These are phyloP conservation scores for Scylla paramamosain DNA, from an alignment of 1,140 invertebrate species.

Conservation along the genomic window DNA sequence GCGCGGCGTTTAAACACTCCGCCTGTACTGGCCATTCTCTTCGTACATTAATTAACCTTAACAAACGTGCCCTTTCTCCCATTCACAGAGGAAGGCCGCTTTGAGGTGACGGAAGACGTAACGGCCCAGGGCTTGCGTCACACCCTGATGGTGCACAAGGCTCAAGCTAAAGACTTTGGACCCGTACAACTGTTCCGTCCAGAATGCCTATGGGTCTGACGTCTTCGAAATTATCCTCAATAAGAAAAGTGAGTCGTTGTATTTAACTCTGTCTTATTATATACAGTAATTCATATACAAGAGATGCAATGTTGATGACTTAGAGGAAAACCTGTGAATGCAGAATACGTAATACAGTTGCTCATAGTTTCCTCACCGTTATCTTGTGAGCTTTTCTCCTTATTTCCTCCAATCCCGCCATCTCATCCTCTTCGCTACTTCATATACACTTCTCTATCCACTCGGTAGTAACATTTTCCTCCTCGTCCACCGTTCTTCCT, in stretches of 20 bases:
- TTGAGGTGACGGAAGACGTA: constrained; percentile 83
- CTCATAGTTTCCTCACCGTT: background rate
- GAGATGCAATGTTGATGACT: background rate
- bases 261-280: background rate
- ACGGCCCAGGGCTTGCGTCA: constrained; percentile 87
- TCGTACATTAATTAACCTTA: background rate
- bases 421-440: background rate
- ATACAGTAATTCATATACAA: background rate
- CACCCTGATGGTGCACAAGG: constrained; percentile 91
- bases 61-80: background rate
- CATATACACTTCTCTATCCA: background rate
- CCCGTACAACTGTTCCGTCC: constrained; percentile 95
- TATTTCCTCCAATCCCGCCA: background rate
- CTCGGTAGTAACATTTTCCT: background rate
- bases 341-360: background rate
- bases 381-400: background rate
- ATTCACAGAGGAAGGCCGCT: constrained; percentile 80
- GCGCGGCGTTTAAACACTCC: background rate
- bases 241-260: constrained; percentile 89
- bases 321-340: background rate
- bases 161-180: constrained; percentile 92
- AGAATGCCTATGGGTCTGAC: constrained; percentile 93
- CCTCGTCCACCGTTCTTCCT: background rate
- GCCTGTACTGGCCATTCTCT: background rate
- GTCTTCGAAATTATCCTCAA: constrained; percentile 90